phyloP scores from a whole-genome alignment of 2,888 invertebrate species.

The Oegoconia quadripuncta region DNA sequence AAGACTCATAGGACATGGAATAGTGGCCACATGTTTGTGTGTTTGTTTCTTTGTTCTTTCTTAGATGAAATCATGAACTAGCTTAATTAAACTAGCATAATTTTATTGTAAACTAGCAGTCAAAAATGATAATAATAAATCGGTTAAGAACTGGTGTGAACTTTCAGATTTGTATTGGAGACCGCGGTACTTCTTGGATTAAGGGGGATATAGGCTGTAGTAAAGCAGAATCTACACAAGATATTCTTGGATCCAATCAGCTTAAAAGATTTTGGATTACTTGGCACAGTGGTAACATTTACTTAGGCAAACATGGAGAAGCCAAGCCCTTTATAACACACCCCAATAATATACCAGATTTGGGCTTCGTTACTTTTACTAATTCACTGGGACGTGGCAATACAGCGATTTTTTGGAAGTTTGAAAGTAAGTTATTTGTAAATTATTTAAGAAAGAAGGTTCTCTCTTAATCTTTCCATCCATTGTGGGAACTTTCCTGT shows the following conservation, averaged over 20 bases:
- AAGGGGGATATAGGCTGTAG: constrained; percentile 22
- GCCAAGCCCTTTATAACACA: constrained; percentile 36
- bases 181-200: constrained; percentile 31
- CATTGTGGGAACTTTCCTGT: neutral
- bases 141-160: too few relatives aligned
- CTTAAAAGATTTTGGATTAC: constrained; percentile 68
- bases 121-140: too few relatives aligned
- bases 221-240: constrained; percentile 46
- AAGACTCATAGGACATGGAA: too few relatives aligned
- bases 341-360: constrained; percentile 23
- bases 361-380: constrained; percentile 32
- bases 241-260: constrained; percentile 58
- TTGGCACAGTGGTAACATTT: constrained; percentile 64
- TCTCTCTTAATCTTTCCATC: neutral
- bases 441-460: too few relatives aligned
- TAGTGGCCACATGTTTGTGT: too few relatives aligned
- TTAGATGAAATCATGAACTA: too few relatives aligned
- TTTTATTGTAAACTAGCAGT: too few relatives aligned
- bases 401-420: constrained; percentile 24
- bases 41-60: too few relatives aligned
- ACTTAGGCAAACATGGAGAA: constrained; percentile 56
- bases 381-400: constrained; percentile 14
- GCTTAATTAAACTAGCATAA: too few relatives aligned
- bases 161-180: constrained; percentile 39
- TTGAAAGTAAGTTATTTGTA: constrained; percentile 12